Percentiles rank a stretch among this genome's conserved stretches.
phyloP scores from a whole-genome alignment of 2,113 vertebrate genomes.

The Gavia stellata region DNA sequence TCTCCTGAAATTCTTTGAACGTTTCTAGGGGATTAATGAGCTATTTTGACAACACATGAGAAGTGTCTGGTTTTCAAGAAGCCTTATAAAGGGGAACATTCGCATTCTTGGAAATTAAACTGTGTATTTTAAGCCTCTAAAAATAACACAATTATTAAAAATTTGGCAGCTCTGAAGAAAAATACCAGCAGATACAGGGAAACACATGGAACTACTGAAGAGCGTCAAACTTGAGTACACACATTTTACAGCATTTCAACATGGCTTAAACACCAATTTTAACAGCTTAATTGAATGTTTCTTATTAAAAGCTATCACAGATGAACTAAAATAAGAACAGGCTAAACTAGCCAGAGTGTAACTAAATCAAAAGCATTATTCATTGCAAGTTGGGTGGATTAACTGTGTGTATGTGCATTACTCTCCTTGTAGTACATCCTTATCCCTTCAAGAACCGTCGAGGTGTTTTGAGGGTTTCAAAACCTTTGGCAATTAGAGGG shows the following conservation, averaged over 20 bases:
- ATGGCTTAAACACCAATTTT: slow-evolving; percentile 48
- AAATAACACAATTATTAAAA: slow-evolving; percentile 61
- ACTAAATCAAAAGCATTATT: slow-evolving; percentile 23
- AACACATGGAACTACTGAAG: slow-evolving; percentile 38
- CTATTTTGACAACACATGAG: slow-evolving; percentile 43
- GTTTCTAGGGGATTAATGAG: slow-evolving; percentile 58
- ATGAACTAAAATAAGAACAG: slow-evolving; percentile 23
- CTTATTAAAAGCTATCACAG: slow-evolving; percentile 43
- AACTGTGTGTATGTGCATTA: background rate
- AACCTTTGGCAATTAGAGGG: background rate
- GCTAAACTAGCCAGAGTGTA: background rate
- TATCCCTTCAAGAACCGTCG: background rate
- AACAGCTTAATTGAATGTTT: slow-evolving; percentile 53
- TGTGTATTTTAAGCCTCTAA: slow-evolving; percentile 28
- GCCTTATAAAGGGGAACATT: slow-evolving; percentile 38
- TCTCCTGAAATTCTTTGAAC: slow-evolving; percentile 62
- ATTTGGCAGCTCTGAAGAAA: slow-evolving; percentile 42
- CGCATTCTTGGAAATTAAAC: slow-evolving; percentile 40
- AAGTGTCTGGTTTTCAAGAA: slow-evolving; percentile 51
- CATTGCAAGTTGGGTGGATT: background rate
- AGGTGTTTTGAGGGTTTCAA: background rate
- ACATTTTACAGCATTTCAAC: slow-evolving; percentile 26
- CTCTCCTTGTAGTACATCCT: background rate
- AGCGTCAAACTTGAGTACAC: slow-evolving; percentile 37
- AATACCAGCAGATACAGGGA: background rate